A percentile compares a stretch with the other conserved stretches of the same genome.
Evolutionary conservation across 1,140 invertebrate genomes (phyloP).

Genomic region (Sinonovacula constricta): DNA sequence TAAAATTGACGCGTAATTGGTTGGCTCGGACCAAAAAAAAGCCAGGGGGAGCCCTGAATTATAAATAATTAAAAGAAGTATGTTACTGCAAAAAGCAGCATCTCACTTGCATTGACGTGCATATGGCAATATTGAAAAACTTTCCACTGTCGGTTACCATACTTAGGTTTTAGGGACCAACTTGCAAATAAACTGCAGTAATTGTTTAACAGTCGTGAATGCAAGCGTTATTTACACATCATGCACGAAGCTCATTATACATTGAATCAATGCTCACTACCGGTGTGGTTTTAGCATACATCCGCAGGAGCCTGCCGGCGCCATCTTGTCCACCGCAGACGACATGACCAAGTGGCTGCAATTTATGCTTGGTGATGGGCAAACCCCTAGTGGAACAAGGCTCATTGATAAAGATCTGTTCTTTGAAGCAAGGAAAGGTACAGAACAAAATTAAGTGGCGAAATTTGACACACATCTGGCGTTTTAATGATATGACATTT

Average conservation of each 20-base stretch:
- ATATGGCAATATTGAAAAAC: not conserved
- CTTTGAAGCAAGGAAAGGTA: not conserved
- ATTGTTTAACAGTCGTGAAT: not conserved
- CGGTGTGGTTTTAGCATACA: slow-evolving; percentile 7
- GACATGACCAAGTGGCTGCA: slow-evolving; percentile 10
- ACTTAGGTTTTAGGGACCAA: not conserved
- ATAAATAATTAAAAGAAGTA: too few relatives aligned
- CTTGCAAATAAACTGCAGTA: not conserved
- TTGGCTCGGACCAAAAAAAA: too few relatives aligned
- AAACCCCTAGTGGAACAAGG: not conserved
- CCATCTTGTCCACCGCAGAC: slow-evolving; percentile 1
- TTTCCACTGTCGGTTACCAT: not conserved
- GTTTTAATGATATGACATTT: not conserved
- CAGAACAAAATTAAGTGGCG: not conserved
- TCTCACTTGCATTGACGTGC: not conserved
- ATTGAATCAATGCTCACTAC: not conserved
- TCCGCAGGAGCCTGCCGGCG: slow-evolving; percentile 20
- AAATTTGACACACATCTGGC: not conserved
- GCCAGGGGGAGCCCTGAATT: too few relatives aligned
- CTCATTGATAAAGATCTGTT: not conserved
- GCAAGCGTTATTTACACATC: not conserved
- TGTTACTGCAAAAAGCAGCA: too few relatives aligned
- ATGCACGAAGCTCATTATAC: not conserved
- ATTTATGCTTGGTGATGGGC: not conserved
- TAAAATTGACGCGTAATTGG: too few relatives aligned